Percentiles rank a stretch among this genome's conserved stretches.
Evolutionary conservation across 2,797 vertebrate genomes (phyloP).

Genomic region (Alcedo quadribrachys): DNA sequence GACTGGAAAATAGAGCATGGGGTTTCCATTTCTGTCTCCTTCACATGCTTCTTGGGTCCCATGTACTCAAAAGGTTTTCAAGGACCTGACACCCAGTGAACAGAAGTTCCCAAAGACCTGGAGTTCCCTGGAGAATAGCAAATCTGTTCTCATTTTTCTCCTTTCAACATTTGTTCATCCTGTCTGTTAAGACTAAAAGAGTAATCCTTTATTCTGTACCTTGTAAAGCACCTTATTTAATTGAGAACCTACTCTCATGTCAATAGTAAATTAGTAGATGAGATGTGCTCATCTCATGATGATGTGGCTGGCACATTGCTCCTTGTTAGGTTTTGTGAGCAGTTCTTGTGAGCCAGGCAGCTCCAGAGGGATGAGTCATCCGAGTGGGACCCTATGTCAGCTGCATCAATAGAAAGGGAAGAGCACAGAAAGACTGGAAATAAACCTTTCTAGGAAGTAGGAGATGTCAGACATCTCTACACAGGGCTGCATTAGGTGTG

Average conservation of each 20-base stretch:
- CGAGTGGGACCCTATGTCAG: background rate
- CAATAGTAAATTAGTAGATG: background rate
- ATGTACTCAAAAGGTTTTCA: background rate
- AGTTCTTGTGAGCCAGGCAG: background rate
- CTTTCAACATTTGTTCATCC: background rate
- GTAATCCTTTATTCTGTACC: background rate
- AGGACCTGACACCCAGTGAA: background rate
- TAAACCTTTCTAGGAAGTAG: background rate
- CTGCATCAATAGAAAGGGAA: background rate
- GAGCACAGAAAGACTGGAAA: background rate
- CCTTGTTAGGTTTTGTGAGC: background rate
- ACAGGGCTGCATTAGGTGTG: background rate
- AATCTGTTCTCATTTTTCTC: background rate
- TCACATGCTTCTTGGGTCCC: background rate
- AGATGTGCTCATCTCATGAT: background rate
- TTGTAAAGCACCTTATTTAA: background rate
- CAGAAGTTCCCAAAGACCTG: background rate
- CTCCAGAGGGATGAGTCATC: background rate
- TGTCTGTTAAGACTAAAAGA: background rate
- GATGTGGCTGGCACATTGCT: background rate
- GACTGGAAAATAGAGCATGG: background rate
- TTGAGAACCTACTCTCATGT: background rate
- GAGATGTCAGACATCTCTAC: background rate
- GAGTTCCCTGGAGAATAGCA: background rate
- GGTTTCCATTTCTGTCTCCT: background rate